phyloP scores from a whole-genome alignment of 2,888 invertebrate species.

The Nemapogon koenigi region DNA sequence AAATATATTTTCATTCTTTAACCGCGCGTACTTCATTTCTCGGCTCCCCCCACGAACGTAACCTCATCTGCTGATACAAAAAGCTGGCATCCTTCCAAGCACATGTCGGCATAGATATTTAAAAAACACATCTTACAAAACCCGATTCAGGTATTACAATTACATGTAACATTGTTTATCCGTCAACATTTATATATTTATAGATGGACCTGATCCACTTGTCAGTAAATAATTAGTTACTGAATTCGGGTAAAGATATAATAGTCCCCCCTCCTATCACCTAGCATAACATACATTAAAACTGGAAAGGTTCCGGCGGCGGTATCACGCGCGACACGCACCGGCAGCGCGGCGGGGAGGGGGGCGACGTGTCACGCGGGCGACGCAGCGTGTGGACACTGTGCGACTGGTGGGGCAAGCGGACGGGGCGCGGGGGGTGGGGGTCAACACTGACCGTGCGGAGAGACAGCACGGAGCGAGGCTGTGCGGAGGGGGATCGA shows the following conservation, averaged over 20 bases:
- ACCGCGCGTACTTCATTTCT: too few relatives aligned
- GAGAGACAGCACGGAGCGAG: slow-evolving; percentile 38
- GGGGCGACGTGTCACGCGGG: slow-evolving; percentile 18
- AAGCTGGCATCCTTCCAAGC: too few relatives aligned
- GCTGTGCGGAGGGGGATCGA: slow-evolving; percentile 26
- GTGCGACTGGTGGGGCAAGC: slow-evolving; percentile 24
- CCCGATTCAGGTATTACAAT: too few relatives aligned
- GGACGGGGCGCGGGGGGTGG: slow-evolving; percentile 17
- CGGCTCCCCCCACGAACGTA: too few relatives aligned
- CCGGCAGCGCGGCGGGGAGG: slow-evolving; percentile 14
- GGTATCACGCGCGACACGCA: slow-evolving; percentile 48
- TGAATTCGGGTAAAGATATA: not conserved
- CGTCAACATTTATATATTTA: too few relatives aligned
- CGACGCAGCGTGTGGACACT: slow-evolving; percentile 34
- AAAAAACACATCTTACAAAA: too few relatives aligned
- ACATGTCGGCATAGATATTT: too few relatives aligned
- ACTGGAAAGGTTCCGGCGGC: slow-evolving; percentile 53
- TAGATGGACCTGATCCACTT: too few relatives aligned
- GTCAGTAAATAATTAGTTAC: slow-evolving; percentile 19
- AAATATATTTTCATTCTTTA: too few relatives aligned
- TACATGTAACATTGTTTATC: too few relatives aligned
- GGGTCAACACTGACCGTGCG: slow-evolving; percentile 26
- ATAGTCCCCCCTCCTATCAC: not conserved
- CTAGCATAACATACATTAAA: slow-evolving; percentile 21
- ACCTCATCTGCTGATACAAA: too few relatives aligned